Conservation (phyloP, 1,140 invertebrate species). For the Delia radicum region DNA sequence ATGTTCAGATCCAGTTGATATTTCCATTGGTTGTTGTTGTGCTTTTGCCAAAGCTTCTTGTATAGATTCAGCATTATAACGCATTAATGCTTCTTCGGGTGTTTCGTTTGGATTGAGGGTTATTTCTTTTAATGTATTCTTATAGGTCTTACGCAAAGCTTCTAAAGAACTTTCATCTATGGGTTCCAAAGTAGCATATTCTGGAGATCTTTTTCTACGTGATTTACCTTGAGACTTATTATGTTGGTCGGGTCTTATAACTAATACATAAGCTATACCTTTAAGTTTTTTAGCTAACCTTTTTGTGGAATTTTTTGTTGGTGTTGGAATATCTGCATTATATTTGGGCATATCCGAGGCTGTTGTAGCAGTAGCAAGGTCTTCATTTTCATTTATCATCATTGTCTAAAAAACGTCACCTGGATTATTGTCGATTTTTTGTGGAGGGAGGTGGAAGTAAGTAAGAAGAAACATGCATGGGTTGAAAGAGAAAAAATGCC, state of each 20-base stretch:
- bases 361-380: slow-evolving; percentile 18
- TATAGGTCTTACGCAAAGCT: slow-evolving; percentile 44
- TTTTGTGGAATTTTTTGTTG: slow-evolving; percentile 28
- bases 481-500: slow-evolving; percentile 19
- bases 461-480: background rate
- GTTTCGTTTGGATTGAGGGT: slow-evolving; percentile 49
- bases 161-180: slow-evolving; percentile 46
- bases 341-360: background rate
- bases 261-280: background rate
- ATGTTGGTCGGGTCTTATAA: background rate
- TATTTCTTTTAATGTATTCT: slow-evolving; percentile 46
- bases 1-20: slow-evolving; percentile 6
- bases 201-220: slow-evolving; percentile 32
- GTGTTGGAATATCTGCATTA: background rate
- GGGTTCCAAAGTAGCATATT: slow-evolving; percentile 44
- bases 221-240: background rate
- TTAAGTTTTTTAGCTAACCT: slow-evolving; percentile 44
- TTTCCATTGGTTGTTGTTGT: slow-evolving; percentile 44
- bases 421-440: slow-evolving; percentile 48
- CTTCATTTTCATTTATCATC: background rate
- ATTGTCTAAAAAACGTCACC: slow-evolving; percentile 55
- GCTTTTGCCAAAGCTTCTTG: slow-evolving; percentile 44
- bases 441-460: background rate
- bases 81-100: slow-evolving; percentile 49
- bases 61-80: slow-evolving; percentile 50